These are phyloP conservation scores for Protomyctophum bolini DNA, from an alignment of 2,113 vertebrate species.

Conservation along the genomic window DNA sequence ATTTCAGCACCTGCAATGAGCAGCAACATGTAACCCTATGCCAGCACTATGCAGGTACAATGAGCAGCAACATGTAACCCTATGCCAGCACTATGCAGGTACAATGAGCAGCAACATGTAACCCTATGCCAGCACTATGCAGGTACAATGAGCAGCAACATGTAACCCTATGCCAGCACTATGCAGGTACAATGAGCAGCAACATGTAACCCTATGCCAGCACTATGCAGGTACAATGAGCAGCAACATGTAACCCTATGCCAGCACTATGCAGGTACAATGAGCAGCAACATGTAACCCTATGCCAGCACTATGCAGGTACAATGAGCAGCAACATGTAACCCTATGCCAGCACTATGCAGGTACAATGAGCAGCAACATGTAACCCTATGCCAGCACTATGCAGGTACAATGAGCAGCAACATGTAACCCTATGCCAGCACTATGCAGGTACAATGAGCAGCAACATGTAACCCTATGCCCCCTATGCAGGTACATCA, in stretches of 20 bases:
- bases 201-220: constrained; percentile 88
- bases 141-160: constrained; percentile 66
- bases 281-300: no score
- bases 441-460: no score
- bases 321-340: no score
- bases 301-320: constrained; percentile 90
- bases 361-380: no score
- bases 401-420: no score
- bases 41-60: constrained; percentile 75
- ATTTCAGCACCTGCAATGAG: constrained; percentile 86
- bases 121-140: constrained; percentile 85
- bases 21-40: constrained; percentile 82
- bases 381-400: neutral
- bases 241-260: constrained; percentile 88
- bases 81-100: constrained; percentile 83
- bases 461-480: no score
- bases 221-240: constrained; percentile 84
- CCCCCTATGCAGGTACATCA: constrained; percentile 3
- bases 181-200: constrained; percentile 46
- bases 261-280: constrained; percentile 86
- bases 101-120: constrained; percentile 72
- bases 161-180: constrained; percentile 85
- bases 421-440: neutral
- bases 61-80: constrained; percentile 73
- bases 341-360: constrained; percentile 85